phyloP scores from a whole-genome alignment of 2,113 vertebrate species.

The Pao palembangensis region DNA sequence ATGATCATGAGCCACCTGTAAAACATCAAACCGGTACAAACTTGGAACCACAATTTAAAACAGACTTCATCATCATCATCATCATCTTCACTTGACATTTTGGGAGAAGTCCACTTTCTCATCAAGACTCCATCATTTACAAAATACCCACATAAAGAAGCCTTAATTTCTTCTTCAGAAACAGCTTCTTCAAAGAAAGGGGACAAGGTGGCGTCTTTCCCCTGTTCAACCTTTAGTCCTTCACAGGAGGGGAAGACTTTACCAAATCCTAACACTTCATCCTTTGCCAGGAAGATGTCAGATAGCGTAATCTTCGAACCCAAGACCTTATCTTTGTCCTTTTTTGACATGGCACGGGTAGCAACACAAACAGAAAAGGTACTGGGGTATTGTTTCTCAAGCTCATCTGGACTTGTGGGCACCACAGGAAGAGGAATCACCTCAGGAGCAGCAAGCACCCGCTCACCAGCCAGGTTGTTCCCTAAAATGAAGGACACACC shows the following conservation, averaged over 20 bases:
- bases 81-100: not conserved
- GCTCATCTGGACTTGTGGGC: not conserved
- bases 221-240: too few species aligned
- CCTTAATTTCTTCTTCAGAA: not conserved
- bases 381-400: not conserved
- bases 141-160: not conserved
- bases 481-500: not conserved
- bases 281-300: not conserved
- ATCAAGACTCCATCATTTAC: not conserved
- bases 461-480: not conserved
- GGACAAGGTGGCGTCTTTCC: too few species aligned
- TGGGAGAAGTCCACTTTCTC: not conserved
- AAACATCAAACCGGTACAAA: accelerated
- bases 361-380: not conserved
- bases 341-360: too few species aligned
- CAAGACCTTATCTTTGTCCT: too few species aligned
- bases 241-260: too few species aligned
- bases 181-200: not conserved
- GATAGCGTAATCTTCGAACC: too few species aligned
- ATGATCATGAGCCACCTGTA: not conserved
- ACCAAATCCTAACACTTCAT: not conserved
- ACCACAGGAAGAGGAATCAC: not conserved
- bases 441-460: not conserved
- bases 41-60: not conserved
- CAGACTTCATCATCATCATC: not conserved